A percentile compares a stretch with the other conserved stretches of the same genome.
Evolutionary conservation across 1,140 invertebrate genomes (phyloP).

Genomic region (Araneus ventricosus): DNA sequence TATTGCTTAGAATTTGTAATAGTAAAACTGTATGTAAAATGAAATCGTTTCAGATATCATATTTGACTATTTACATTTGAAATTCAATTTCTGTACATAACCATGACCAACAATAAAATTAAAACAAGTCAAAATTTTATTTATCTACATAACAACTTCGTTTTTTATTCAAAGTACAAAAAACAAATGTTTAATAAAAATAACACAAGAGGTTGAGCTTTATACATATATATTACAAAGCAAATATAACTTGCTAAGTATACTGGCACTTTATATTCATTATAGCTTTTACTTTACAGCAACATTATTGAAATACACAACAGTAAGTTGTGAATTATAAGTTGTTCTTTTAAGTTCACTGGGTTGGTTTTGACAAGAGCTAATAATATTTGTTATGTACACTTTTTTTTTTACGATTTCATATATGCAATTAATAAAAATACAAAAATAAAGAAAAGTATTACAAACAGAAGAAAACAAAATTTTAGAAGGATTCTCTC

Average conservation of each 20-base stretch:
- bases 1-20: too few species aligned
- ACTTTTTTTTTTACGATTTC: too few species aligned
- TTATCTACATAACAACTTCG: background rate
- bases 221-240: constrained; percentile 19
- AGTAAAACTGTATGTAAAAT: background rate
- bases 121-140: background rate
- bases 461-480: background rate
- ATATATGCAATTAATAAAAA: too few species aligned
- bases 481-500: background rate
- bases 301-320: background rate
- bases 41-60: background rate
- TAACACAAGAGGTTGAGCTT: background rate
- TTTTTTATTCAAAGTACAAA: constrained; percentile 8
- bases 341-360: constrained; percentile 4
- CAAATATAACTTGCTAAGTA: constrained; percentile 5
- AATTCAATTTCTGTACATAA: constrained; percentile 1
- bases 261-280: constrained; percentile 30
- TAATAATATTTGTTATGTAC: too few species aligned
- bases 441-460: too few species aligned
- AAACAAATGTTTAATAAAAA: background rate
- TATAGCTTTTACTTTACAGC: background rate
- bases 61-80: background rate
- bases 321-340: background rate
- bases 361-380: too few species aligned
- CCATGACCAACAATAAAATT: background rate